Percentiles rank a stretch among this genome's conserved stretches.
Conservation (phyloP, 2,113 vertebrate species). For the Notothenia rossii region DNA sequence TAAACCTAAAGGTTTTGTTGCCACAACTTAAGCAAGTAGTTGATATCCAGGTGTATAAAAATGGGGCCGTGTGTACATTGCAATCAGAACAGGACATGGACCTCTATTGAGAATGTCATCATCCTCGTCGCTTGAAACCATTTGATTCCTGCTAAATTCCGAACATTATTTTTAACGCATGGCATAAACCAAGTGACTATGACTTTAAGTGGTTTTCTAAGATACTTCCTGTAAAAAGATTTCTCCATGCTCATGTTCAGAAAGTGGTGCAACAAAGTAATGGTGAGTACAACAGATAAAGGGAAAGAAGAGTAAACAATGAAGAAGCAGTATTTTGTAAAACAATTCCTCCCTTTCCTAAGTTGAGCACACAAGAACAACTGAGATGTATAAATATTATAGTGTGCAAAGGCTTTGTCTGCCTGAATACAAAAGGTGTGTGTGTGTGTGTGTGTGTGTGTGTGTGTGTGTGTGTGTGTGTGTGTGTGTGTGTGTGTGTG, state of each 20-base stretch:
- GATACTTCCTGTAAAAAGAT: background rate
- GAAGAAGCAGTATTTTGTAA: slow-evolving; percentile 69
- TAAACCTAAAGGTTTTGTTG: too few relatives aligned
- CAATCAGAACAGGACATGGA: background rate
- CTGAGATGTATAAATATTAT: slow-evolving; percentile 73
- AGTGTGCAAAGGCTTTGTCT: slow-evolving; percentile 52
- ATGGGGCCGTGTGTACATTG: too few relatives aligned
- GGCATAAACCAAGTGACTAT: background rate
- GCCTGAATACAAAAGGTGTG: slow-evolving; percentile 46
- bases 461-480: slow-evolving; percentile 9
- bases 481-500: slow-evolving; percentile 3
- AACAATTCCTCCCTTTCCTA: slow-evolving; percentile 61
- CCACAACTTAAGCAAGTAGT: too few relatives aligned
- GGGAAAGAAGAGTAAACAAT: slow-evolving; percentile 65
- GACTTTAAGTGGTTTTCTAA: background rate
- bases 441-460: slow-evolving; percentile 23
- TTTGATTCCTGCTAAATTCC: slow-evolving; percentile 1
- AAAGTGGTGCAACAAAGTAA: slow-evolving; percentile 28
- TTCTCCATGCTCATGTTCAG: slow-evolving; percentile 2
- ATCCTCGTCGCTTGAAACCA: background rate
- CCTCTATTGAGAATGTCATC: background rate
- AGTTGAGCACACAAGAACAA: slow-evolving; percentile 64
- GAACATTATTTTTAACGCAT: background rate
- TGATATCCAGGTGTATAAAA: too few relatives aligned
- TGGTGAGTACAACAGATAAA: slow-evolving; percentile 39